Percentiles rank a stretch among this genome's conserved stretches.
Evolutionary conservation across 2,888 invertebrate genomes (phyloP).

Genomic region (Folsomia candida): DNA sequence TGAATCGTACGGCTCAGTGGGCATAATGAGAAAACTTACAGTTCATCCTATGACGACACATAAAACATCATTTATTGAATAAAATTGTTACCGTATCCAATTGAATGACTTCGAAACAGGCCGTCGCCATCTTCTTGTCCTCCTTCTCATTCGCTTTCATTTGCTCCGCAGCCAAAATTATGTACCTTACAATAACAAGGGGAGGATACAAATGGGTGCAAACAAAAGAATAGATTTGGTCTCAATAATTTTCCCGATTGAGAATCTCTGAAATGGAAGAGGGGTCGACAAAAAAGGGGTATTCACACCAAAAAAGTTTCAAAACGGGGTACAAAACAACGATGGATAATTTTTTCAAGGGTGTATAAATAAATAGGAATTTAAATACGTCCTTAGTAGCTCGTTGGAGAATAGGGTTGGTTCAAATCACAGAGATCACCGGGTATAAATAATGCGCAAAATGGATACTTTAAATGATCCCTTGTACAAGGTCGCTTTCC

Average conservation of each 20-base stretch:
- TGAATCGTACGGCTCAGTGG: too few relatives aligned
- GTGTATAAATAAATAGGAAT: not conserved
- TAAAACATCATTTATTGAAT: too few relatives aligned
- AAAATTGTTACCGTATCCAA: too few relatives aligned
- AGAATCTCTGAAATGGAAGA: too few relatives aligned
- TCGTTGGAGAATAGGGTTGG: not conserved
- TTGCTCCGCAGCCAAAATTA: slow-evolving; percentile 95
- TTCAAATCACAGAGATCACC: not conserved
- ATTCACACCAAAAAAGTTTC: not conserved
- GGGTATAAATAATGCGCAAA: not conserved
- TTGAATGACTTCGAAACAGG: slow-evolving; percentile 79
- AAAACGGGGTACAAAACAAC: too few relatives aligned
- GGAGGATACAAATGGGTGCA: not conserved
- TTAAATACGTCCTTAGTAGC: too few relatives aligned
- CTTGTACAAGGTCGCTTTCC: too few relatives aligned
- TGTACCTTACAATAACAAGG: slow-evolving; percentile 69
- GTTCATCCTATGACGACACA: too few relatives aligned
- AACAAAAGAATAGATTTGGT: too few relatives aligned
- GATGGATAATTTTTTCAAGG: not conserved
- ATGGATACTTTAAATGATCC: not conserved
- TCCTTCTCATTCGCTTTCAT: slow-evolving; percentile 79
- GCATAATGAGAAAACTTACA: too few relatives aligned
- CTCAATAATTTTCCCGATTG: too few relatives aligned
- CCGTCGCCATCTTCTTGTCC: slow-evolving; percentile 79
- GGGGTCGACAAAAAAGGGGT: not conserved